Base-by-base conservation (phyloP, 1,140 invertebrate species). In the Zaprionus taronus region DNA sequence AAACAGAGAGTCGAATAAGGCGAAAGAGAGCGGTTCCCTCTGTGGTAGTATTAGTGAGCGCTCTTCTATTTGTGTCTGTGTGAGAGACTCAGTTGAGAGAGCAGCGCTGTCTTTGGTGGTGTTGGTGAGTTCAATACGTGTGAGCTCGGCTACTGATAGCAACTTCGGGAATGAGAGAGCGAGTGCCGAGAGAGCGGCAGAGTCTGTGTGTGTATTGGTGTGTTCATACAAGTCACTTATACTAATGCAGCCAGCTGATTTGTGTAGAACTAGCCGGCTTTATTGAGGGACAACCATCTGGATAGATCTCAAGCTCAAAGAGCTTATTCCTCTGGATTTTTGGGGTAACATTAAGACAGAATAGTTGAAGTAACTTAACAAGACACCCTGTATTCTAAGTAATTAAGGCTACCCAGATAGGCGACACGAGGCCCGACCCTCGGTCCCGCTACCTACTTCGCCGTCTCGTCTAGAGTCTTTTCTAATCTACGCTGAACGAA, bases 1-100 rank as follows among this genome's bases (percentile, higher is more conserved):
- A 80, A 87, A 87, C 77, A 87, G 80, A 87, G 83, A 84, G 24
- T n/a, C 11, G 26, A 49, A 4, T n/a, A n/a, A n/a, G n/a, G 3
- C 5, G 17, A 36, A 67, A 67, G 74, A 84, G 78, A 61, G 75
- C 67, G 28, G 11, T 7, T 0, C 2, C 11, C 9, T 51, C 15
- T 51, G n/a, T 20, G 14, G 0, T 77, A 11, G 83, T 86, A 36
- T 85, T 80, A 28, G 83, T 80, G 26, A 61, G 26, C 26, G 2
- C 14, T 9, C 24, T n/a, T 72, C 44, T 3, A n/a, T 28, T 62
- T 38, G 15, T 38, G 41, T 4, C 22, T 38, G 55, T 24, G 28
- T 55, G 49, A 24, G 4, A 36, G 31, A 5, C 12, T 36, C 24
- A 44, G 51, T 22, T 7, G 60, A 76, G 82, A 85, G 82, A 81